phyloP scores from a whole-genome alignment of 2,797 vertebrate species.

The Merluccius polli region DNA sequence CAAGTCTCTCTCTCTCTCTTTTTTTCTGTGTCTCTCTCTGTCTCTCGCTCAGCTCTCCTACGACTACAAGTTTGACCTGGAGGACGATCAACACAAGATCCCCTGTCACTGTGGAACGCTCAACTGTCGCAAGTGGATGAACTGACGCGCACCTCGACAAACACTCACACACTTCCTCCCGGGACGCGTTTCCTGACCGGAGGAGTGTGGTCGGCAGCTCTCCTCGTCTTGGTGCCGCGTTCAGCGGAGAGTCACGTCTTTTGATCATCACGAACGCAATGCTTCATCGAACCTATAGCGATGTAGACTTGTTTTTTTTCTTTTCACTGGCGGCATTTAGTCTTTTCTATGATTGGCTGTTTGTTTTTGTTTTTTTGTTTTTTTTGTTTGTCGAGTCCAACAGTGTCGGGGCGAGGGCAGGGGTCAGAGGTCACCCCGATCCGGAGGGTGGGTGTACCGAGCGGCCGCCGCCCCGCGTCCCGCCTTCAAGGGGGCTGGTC shows the following conservation, averaged over 20 bases:
- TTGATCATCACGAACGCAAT: background rate
- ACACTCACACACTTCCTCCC: constrained; percentile 24
- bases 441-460: background rate
- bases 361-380: background rate
- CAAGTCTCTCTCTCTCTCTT: background rate
- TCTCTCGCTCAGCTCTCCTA: constrained; percentile 82
- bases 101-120: constrained; percentile 97
- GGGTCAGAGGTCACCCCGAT: constrained; percentile 2
- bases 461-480: constrained; percentile 73
- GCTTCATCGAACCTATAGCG: background rate
- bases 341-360: background rate
- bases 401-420: constrained; percentile 4
- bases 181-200: constrained; percentile 68
- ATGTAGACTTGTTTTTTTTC: background rate
- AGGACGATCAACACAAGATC: constrained; percentile 99
- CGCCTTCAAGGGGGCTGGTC: constrained; percentile 87
- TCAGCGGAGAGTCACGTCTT: background rate
- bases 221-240: constrained; percentile 29
- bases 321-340: background rate
- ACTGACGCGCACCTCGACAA: constrained; percentile 56
- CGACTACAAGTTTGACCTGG: constrained; percentile 98
- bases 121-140: constrained; percentile 99
- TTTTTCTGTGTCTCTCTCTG: background rate
- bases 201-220: constrained; percentile 26
- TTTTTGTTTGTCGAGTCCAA: background rate